These are phyloP conservation scores for Oncopodura yosiiana DNA, from an alignment of 1,140 invertebrate genomes.

Conservation along the genomic window DNA sequence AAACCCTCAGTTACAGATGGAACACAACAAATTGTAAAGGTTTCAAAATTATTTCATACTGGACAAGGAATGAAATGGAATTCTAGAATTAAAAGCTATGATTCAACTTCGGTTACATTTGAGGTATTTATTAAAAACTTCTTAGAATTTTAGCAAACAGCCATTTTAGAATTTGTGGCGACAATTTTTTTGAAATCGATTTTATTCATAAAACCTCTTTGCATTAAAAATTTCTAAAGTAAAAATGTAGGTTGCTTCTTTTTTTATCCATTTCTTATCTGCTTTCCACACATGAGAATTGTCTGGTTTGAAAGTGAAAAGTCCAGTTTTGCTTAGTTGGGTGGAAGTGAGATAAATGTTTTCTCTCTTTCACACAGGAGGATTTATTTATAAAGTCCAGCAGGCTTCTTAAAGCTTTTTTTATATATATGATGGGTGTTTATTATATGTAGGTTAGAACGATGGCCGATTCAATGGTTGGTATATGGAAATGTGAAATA, in stretches of 20 bases:
- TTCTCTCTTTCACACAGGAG: too few species aligned
- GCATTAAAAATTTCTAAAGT: too few species aligned
- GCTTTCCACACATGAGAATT: not conserved
- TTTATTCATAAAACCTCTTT: too few species aligned
- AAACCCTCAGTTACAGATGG: constrained; percentile 37
- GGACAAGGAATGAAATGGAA: constrained; percentile 36
- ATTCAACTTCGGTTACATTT: constrained; percentile 33
- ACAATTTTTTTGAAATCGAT: too few species aligned
- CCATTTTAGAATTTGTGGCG: too few species aligned
- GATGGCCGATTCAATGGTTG: constrained; percentile 49
- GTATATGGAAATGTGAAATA: constrained; percentile 52
- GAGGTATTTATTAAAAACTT: constrained; percentile 24
- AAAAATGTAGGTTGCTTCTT: too few species aligned
- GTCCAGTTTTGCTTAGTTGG: not conserved
- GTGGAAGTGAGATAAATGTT: constrained; percentile 6
- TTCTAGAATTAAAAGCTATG: constrained; percentile 34
- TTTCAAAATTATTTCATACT: constrained; percentile 32
- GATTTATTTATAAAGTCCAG: too few species aligned
- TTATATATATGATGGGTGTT: not conserved
- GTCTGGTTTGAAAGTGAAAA: not conserved
- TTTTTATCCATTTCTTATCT: not conserved
- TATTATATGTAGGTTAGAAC: constrained; percentile 46
- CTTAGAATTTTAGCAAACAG: not conserved
- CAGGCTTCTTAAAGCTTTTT: not conserved
- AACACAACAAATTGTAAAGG: constrained; percentile 36